Evolutionary conservation across 1,140 invertebrate genomes (phyloP), one percentile per base, ranked within the genome.

Genomic region (Neodiprion lecontei): DNA sequence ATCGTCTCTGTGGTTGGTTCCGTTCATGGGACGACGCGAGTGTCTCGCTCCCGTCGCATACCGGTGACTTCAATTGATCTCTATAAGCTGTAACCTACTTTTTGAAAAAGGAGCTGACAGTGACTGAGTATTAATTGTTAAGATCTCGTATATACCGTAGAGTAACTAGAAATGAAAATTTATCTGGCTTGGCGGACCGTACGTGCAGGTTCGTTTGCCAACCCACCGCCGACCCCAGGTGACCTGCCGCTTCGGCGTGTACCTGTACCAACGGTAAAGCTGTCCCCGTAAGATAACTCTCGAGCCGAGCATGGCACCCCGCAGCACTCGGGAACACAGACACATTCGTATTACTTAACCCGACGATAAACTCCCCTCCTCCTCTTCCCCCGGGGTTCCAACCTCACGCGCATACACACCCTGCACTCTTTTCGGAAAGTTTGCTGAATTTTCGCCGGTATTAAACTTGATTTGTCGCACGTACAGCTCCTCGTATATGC

Each of bases 321-420:
- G 76, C 80, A 80, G 76, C 77, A 79, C 75, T 81, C 75, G 73
- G 74, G 67, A 50, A 71, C 70, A 82, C 80, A 83, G 82, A 85
- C 84, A 81, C 84, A 85, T 85, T 85, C 83, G 82, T 85, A 85
- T 85, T 85, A 85, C 83, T 85, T 85, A 85, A 82, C 83, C 80
- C 75, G 77, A 79, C 81, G 82, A 85, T 85, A 84, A 85, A 85
- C 82, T 84, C 83, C 82, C 81, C 81, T 76, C 72, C 81, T 81
- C 79, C 80, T 83, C 79, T 83, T 82, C 81, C 81, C 81, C 78
- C 81, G 14, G 77, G 81, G 79, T 80, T 80, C 79, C 76, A 75
- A 72, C 74, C 70, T 73, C 74, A 77, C 77, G 75, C 28, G 28
- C 28, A 77, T 70, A 73, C 78, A 77, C 65, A 11, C 28, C 17